A percentile compares a stretch with the other conserved stretches of the same genome.
Evolutionary conservation across 2,888 invertebrate genomes (phyloP).

Genomic region (Diadegma fenestrale): DNA sequence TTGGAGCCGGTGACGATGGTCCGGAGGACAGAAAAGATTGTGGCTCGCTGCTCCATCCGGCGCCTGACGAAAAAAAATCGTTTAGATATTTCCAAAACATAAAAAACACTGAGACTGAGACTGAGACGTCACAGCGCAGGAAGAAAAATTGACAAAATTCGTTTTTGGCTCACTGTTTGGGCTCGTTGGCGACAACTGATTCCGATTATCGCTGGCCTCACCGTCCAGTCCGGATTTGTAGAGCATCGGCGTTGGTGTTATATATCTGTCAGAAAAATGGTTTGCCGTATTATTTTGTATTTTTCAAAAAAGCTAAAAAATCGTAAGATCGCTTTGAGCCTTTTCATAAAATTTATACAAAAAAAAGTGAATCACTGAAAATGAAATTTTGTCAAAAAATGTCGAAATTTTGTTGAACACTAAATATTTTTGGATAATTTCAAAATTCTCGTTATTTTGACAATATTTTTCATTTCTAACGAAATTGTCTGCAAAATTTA

Average conservation of each 20-base stretch:
- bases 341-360: neutral
- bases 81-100: neutral
- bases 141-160: neutral
- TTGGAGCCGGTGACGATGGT: slow-evolving; percentile 92
- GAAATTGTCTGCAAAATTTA: too few species aligned
- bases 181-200: slow-evolving; percentile 82
- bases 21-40: slow-evolving; percentile 92
- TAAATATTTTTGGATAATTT: too few species aligned
- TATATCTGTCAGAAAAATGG: slow-evolving; percentile 74
- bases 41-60: slow-evolving; percentile 91
- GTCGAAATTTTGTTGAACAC: too few species aligned
- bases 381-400: too few species aligned
- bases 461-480: too few species aligned
- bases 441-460: too few species aligned
- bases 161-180: slow-evolving; percentile 80
- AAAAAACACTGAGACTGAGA: neutral
- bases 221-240: slow-evolving; percentile 78
- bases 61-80: slow-evolving; percentile 84
- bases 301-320: too few species aligned
- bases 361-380: too few species aligned
- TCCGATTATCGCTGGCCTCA: slow-evolving; percentile 78
- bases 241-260: slow-evolving; percentile 78
- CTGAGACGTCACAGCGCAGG: neutral
- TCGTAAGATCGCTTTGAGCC: neutral
- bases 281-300: neutral